Base-by-base conservation (phyloP, 2,797 vertebrate genomes). In the Anabas testudineus region DNA sequence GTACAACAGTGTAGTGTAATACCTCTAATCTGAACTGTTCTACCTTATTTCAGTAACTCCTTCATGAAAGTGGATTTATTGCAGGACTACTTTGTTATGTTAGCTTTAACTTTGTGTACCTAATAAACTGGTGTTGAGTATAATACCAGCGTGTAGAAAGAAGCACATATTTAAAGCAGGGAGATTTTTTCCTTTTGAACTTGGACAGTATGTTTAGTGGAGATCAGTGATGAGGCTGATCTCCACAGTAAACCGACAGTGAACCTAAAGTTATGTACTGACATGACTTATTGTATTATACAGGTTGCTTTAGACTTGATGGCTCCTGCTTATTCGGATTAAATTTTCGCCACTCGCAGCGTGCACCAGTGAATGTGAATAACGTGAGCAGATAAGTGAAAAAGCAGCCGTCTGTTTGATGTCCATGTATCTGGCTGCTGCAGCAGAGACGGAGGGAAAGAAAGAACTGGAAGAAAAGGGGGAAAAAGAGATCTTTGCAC, bases 401-500 rank as follows among this genome's bases (percentile, higher is more conserved):
- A 13, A 21, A 15, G 54, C 47, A 3, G 18, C 51, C 26, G 49
- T 57, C 45, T 14, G 64, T 83, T 86, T 84, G 76, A 84, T 75
- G 80, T 54, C 7, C 4, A 65, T 41, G 21, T 81, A 87, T 88
- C 87, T 81, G 66, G 15, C 57, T 0, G 34, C 67, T 5, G 65
- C 80, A 65, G 84, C 68, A 13, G 58, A 58, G 45, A 39, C 2
- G 37, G n/a, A 57, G 30, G 32, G 42, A 36, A 13, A 46, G 37
- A n/a, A 24, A 41, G 15, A 46, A 39, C 13, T 5, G 63, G 34
- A 72, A 22, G 64, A 16, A 62, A 53, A 48, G 13, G 34, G 12
- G 13, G 28, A 30, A 64, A 37, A 52, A 34, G 61, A 75, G 68
- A 84, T 86, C 64, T 82, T 62, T 79, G 83, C 74, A 81, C 24